These are phyloP conservation scores for Polyommatus icarus DNA, from an alignment of 2,888 invertebrate species.

Conservation along the genomic window DNA sequence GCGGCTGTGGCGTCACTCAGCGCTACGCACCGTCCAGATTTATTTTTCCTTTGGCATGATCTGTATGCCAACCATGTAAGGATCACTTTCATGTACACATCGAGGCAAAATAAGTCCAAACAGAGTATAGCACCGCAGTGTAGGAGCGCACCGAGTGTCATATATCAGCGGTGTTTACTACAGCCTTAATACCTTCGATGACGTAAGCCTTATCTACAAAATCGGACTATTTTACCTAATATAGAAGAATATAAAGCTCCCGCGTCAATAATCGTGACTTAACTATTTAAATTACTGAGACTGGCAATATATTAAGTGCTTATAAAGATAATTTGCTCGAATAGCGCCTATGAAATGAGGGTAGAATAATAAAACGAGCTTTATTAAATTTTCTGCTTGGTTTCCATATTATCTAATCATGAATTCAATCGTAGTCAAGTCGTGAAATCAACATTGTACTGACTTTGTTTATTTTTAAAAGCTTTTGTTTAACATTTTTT, in stretches of 20 bases:
- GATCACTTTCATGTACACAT: neutral
- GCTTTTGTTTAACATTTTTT: no score
- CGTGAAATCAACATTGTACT: neutral
- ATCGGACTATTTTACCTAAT: slow-evolving; percentile 27
- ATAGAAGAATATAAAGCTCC: slow-evolving; percentile 14
- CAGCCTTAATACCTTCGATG: slow-evolving; percentile 62
- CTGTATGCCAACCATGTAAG: neutral
- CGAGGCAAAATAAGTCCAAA: neutral
- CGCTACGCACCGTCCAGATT: slow-evolving; percentile 57
- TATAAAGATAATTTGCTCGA: slow-evolving; percentile 14
- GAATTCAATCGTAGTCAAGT: neutral
- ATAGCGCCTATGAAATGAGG: slow-evolving; percentile 14
- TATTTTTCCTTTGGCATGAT: neutral
- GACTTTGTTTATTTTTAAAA: neutral
- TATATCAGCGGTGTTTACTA: slow-evolving; percentile 73
- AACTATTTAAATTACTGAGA: slow-evolving; percentile 9
- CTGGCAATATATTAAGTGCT: neutral
- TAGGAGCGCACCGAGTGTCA: slow-evolving; percentile 74
- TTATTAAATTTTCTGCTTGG: neutral
- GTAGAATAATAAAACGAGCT: neutral
- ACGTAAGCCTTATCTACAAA: slow-evolving; percentile 51
- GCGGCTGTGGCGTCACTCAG: slow-evolving; percentile 72
- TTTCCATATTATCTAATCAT: neutral
- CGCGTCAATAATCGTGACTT: slow-evolving; percentile 24
- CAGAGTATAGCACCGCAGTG: slow-evolving; percentile 52